Conservation (phyloP, 2,797 vertebrate species). For the Falco columbarius region DNA sequence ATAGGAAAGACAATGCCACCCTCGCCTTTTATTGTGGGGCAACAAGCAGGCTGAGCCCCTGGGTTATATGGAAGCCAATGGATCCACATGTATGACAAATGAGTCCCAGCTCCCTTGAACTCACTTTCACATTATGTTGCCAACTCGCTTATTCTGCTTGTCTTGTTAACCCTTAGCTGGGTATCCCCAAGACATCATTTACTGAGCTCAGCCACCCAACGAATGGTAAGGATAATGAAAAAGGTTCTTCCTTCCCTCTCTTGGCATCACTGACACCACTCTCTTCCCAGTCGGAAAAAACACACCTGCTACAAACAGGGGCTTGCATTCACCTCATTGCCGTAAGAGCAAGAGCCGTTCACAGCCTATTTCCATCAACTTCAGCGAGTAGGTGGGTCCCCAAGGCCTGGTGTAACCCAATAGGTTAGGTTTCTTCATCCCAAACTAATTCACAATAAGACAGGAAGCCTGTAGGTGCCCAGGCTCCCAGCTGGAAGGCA, state of each 20-base stretch:
- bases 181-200: background rate
- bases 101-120: background rate
- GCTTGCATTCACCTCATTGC: background rate
- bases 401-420: background rate
- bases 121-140: background rate
- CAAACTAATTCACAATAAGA: background rate
- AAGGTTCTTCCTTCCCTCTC: background rate
- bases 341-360: background rate
- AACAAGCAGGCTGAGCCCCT: background rate
- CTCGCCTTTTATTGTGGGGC: slow-evolving; percentile 1
- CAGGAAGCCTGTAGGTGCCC: background rate
- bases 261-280: background rate
- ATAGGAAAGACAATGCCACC: background rate
- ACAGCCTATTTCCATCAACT: background rate
- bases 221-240: background rate
- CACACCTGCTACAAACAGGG: background rate
- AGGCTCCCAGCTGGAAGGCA: background rate
- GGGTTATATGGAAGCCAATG: slow-evolving; percentile 9
- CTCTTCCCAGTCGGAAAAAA: background rate
- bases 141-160: background rate
- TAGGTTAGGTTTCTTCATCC: background rate
- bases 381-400: background rate
- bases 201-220: background rate
- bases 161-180: background rate
- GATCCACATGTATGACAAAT: slow-evolving; percentile 4